Base-by-base conservation (phyloP, 2,888 invertebrate genomes). In the Ophraella communa region DNA sequence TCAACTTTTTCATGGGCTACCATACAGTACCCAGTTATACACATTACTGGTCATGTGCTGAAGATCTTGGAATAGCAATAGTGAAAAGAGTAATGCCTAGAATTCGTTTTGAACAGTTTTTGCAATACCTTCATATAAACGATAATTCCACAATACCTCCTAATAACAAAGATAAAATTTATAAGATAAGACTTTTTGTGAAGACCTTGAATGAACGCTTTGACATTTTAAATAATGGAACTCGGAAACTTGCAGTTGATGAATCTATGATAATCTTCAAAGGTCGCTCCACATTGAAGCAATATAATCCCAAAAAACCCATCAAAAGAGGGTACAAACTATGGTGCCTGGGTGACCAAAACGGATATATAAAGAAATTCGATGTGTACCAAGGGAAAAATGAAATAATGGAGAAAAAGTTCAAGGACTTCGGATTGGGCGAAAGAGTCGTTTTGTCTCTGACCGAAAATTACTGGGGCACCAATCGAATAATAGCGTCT, bases 381-480 rank as follows among this genome's bases (percentile, higher is more conserved):
- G 68, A 69, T 45, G 64, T 70, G 11, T 74, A 74, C 58, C 67
- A 73, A 62, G 75, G 73, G 51, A 69, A 71, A 66, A 56, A 72
- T 58, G 65, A 60, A 24, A 23, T 53, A 53, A 27, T 65, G 11
- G 53, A 73, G 58, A 20, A 54, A 18, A 69, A 70, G 54, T 71
- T 64, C 56, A 54, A 58, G 39, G 65, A 66, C 10, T 74, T 55
- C 63, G 68, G 69, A 18, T 62, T 71, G 24, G 74, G 70, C 11
- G 71, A 73, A 64, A 58, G 71, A 45, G 66, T 74, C 17, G 70
- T 74, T 21, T 51, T 75, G 17, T 30, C 49, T 24, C 45, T 73
- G 7, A 71, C 63, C 17, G 61, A 73, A 68, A 35, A 35, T 35
- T 35, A 35, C n/a, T n/a, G n/a, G n/a, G n/a, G n/a, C n/a, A n/a